phyloP scores from a whole-genome alignment of 2,113 vertebrate genomes.

The Grallaria varia region DNA sequence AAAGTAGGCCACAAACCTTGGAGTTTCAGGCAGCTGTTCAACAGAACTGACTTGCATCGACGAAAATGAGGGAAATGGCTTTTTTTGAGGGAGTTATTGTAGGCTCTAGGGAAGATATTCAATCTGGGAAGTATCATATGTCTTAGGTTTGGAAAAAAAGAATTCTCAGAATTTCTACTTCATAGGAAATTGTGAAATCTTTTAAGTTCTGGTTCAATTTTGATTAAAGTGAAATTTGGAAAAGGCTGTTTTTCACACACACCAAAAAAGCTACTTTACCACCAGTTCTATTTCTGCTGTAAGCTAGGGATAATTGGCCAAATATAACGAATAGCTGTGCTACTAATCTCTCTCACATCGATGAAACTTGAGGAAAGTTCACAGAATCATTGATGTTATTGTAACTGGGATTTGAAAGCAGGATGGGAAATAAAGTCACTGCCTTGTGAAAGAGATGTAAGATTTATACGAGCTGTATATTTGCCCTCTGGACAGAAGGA shows the following conservation, averaged over 20 bases:
- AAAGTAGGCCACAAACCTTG: neutral
- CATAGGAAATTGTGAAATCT: neutral
- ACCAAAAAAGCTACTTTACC: neutral
- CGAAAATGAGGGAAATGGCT: neutral
- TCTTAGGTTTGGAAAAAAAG: neutral
- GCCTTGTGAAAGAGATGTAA: constrained; percentile 1
- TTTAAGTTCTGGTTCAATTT: neutral
- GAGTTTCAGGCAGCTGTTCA: neutral
- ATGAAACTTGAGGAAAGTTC: constrained; percentile 13
- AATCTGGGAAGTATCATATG: neutral
- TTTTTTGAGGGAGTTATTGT: neutral
- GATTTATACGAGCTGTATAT: neutral
- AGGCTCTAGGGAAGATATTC: neutral
- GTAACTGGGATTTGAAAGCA: neutral
- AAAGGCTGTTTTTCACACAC: neutral
- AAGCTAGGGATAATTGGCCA: neutral
- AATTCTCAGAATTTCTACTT: neutral
- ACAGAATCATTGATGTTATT: neutral
- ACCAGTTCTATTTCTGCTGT: neutral
- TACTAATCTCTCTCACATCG: neutral
- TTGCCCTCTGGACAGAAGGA: neutral
- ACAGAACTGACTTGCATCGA: neutral
- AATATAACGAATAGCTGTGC: neutral
- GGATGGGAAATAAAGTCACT: constrained; percentile 15
- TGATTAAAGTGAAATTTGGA: neutral